Base-by-base conservation (phyloP, 2,888 invertebrate species). In the Julus scanicus region DNA sequence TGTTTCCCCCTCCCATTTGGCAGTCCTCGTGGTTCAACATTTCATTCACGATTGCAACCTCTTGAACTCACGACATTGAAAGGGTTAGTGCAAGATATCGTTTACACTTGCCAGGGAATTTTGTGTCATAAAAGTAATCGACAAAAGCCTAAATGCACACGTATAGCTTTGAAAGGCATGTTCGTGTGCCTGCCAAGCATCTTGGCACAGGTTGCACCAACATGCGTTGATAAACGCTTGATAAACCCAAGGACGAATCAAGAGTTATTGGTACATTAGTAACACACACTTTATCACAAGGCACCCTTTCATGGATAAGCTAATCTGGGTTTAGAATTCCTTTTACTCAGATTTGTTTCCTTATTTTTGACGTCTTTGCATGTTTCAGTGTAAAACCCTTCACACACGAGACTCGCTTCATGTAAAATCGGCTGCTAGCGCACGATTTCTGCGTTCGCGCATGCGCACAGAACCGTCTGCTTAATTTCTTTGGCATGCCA, bases 91-190 rank as follows among this genome's bases (percentile, higher is more conserved):
- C 80, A 13, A 37, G 4, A 80, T 80, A 80, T 80, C 80, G 80
- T 37, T 37, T 15, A 13, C 80, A 13, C 71, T 37, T 15, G 80
- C 80, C 80, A 39, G 80, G 80, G 1, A 80, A 29, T 37, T 37
- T 37, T 37, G 80, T 37, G 80, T 80, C 80, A 13, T 80, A 80
- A 80, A 80, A 80, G 37, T 80, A 37, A 80, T 80, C 80, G 11
- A 80, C 15, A 15, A 37, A 20, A 20, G 63, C 63, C 63, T 2
- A 5, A 57, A 13, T 17, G 29, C 71, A 2, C 80, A 4, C 13
- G 29, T 71, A 37, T 29, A 13, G 11, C 13, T 29, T 29, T 13
- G 29, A 11, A 80, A 13, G 1, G 3, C 4, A 29, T 20, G 29
- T 1, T 29, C 29, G 29, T 29, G 29, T 29, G 29, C 8, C 63